phyloP scores from a whole-genome alignment of 1,140 invertebrate genomes.

The Procambarus clarkii region DNA sequence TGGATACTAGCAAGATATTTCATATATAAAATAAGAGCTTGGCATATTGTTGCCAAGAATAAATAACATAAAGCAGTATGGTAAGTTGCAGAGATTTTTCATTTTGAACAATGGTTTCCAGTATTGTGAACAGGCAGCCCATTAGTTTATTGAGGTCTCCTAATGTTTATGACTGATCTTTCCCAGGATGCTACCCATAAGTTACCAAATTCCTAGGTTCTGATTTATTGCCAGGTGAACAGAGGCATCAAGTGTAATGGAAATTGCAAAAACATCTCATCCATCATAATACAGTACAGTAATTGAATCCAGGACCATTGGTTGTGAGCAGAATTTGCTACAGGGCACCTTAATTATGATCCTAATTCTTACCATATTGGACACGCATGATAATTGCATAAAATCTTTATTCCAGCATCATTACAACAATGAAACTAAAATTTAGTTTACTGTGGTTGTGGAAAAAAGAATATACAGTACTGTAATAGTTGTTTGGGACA shows the following conservation, averaged over 20 bases:
- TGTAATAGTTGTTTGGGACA: not conserved
- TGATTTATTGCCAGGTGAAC: too few species aligned
- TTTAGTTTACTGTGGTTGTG: not conserved
- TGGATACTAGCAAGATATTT: too few species aligned
- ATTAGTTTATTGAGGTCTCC: too few species aligned
- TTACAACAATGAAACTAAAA: not conserved
- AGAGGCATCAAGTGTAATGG: too few species aligned
- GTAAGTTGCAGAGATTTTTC: not conserved
- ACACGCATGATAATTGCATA: not conserved
- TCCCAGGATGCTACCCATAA: too few species aligned
- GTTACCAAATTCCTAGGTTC: too few species aligned
- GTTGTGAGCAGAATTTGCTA: not conserved
- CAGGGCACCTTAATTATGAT: not conserved
- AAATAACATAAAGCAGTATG: not conserved
- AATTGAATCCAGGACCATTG: too few species aligned
- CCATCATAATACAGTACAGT: too few species aligned
- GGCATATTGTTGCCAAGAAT: not conserved
- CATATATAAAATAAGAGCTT: not conserved
- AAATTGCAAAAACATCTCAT: too few species aligned
- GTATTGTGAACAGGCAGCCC: too few species aligned
- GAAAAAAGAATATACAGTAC: not conserved
- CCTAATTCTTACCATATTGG: not conserved
- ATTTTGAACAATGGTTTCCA: not conserved
- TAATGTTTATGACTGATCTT: too few species aligned
- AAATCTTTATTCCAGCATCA: not conserved